Conservation (phyloP, 2,797 vertebrate species). For the Arctocebus calabarensis region DNA sequence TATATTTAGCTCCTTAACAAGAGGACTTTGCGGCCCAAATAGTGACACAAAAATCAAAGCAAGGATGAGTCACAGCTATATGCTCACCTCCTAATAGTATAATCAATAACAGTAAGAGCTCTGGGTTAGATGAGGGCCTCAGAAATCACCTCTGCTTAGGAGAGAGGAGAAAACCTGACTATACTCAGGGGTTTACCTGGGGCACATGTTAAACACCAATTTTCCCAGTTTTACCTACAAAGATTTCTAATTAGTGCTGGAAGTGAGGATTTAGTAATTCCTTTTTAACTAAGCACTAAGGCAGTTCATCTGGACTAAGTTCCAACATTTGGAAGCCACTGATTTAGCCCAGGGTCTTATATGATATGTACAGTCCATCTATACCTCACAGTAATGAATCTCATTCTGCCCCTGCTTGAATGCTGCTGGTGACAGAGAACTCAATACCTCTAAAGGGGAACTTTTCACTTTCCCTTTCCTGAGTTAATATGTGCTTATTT, state of each 20-base stretch:
- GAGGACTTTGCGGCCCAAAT: neutral
- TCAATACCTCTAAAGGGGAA: neutral
- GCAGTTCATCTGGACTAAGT: neutral
- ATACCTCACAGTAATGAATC: neutral
- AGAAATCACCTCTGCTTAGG: neutral
- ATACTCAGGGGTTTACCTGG: neutral
- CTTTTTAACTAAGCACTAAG: neutral
- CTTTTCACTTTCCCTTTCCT: neutral
- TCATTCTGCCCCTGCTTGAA: neutral
- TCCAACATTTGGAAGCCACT: neutral
- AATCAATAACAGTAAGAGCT: neutral
- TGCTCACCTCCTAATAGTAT: neutral
- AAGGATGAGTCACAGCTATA: neutral
- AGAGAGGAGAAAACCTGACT: neutral
- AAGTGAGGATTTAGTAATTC: neutral
- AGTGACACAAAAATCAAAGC: neutral
- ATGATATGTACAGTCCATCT: neutral
- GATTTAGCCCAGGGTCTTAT: neutral
- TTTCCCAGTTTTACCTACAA: neutral
- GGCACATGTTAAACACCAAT: neutral
- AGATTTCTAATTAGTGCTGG: neutral
- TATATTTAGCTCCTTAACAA: conserved; percentile 30
- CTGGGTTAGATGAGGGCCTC: neutral
- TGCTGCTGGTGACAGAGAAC: neutral
- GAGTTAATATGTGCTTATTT: neutral